Evolutionary conservation across 2,888 invertebrate species (phyloP).

Genomic region (Amiota mariae): DNA sequence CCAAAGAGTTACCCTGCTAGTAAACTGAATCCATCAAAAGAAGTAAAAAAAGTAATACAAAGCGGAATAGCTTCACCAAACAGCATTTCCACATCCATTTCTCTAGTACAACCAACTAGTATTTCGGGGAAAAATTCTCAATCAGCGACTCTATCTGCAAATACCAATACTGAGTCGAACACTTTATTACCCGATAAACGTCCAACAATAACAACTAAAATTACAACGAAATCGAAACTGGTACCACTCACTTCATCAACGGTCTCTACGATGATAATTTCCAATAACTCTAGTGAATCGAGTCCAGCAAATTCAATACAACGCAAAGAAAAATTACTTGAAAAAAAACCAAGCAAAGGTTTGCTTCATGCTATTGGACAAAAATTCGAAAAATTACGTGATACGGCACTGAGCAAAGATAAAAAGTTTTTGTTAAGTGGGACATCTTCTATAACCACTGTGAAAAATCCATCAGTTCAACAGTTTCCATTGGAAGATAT

Average conservation of each 20-base stretch:
- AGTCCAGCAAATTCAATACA: conserved; percentile 56
- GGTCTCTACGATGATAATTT: conserved; percentile 43
- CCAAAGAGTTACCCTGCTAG: conserved; percentile 78
- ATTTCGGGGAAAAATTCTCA: conserved; percentile 48
- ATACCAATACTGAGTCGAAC: conserved; percentile 45
- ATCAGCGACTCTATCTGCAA: conserved; percentile 50
- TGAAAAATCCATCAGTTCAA: conserved; percentile 60
- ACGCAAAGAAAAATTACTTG: conserved; percentile 73
- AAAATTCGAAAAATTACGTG: conserved; percentile 81
- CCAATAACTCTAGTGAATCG: conserved; percentile 66
- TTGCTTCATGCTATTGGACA: conserved; percentile 85
- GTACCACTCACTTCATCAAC: conserved; percentile 62
- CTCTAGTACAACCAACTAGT: neutral
- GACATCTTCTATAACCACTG: conserved; percentile 42
- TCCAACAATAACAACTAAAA: conserved; percentile 56
- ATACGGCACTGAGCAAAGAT: conserved; percentile 74
- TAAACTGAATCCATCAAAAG: conserved; percentile 71
- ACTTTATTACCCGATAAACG: conserved; percentile 56
- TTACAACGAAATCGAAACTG: conserved; percentile 66
- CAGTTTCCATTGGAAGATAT: conserved; percentile 51
- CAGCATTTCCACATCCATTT: conserved; percentile 45
- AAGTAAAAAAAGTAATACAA: conserved; percentile 62
- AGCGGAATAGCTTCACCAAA: conserved; percentile 60
- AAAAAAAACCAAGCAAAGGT: conserved; percentile 78
- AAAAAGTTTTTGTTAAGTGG: conserved; percentile 51